A percentile compares a stretch with the other conserved stretches of the same genome.
phyloP scores from a whole-genome alignment of 2,797 vertebrate species.

The Eulemur albifrons region DNA sequence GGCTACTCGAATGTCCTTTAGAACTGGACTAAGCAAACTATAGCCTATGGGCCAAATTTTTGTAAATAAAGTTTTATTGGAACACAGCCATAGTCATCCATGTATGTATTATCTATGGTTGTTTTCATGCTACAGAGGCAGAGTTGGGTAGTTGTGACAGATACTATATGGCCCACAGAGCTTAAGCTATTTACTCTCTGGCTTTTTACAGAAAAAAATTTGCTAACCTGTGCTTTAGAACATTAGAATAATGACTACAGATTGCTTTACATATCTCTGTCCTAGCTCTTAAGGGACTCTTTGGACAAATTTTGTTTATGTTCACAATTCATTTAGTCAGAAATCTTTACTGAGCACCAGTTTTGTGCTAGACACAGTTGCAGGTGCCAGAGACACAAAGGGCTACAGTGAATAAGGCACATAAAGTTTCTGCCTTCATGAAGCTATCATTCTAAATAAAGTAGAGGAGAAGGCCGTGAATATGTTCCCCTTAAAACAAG shows the following conservation, averaged over 20 bases:
- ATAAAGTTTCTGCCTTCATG: not conserved
- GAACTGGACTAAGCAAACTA: not conserved
- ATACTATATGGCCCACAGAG: not conserved
- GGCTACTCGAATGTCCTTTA: not conserved
- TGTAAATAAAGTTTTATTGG: not conserved
- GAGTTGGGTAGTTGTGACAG: not conserved
- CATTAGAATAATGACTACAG: not conserved
- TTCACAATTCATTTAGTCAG: not conserved
- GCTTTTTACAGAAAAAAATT: not conserved
- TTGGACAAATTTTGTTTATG: not conserved
- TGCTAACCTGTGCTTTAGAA: not conserved
- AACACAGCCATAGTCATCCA: not conserved
- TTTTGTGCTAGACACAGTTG: not conserved
- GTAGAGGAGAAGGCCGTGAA: not conserved
- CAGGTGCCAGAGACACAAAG: not conserved
- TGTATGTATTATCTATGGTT: not conserved
- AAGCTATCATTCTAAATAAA: not conserved
- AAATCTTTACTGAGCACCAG: not conserved
- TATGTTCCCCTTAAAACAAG: not conserved
- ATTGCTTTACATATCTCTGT: not conserved
- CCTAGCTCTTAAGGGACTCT: not conserved
- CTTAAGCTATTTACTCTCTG: not conserved
- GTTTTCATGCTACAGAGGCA: not conserved
- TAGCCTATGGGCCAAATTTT: not conserved
- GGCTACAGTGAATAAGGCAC: not conserved